Percentiles rank a stretch among this genome's conserved stretches.
phyloP scores from a whole-genome alignment of 2,113 vertebrate species.

The Ahaetulla prasina region DNA sequence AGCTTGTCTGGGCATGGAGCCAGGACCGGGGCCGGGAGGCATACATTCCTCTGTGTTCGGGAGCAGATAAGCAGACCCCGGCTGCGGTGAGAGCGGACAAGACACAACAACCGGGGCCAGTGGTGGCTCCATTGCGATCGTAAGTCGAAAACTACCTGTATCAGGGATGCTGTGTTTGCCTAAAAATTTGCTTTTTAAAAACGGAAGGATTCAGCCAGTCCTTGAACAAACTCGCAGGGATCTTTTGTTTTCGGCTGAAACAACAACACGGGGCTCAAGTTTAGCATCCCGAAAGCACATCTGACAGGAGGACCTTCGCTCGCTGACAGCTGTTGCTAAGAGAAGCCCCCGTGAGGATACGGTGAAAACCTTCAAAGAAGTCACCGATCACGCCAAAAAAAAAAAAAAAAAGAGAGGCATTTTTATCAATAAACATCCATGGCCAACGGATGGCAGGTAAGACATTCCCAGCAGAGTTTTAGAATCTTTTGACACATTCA shows the following conservation, averaged over 20 bases:
- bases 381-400: not conserved
- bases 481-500: constrained; percentile 40
- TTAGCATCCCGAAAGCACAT: not conserved
- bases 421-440: constrained; percentile 56
- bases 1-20: too few relatives aligned
- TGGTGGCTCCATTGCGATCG: too few relatives aligned
- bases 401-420: not conserved
- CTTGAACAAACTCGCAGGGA: not conserved
- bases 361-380: not conserved
- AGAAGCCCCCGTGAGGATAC: not conserved
- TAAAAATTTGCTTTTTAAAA: not conserved
- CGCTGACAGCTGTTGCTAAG: not conserved
- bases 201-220: not conserved
- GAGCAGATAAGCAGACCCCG: too few relatives aligned
- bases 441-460: constrained; percentile 57
- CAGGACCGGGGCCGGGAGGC: too few relatives aligned
- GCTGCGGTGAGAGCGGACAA: too few relatives aligned
- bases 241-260: not conserved
- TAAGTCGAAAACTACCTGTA: too few relatives aligned
- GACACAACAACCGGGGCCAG: too few relatives aligned
- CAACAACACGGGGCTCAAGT: not conserved
- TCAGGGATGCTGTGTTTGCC: not conserved
- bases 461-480: constrained; percentile 62
- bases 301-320: too few relatives aligned
- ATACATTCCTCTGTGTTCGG: too few relatives aligned